Conservation (phyloP, 2,797 vertebrate species). For the Avahi laniger region DNA sequence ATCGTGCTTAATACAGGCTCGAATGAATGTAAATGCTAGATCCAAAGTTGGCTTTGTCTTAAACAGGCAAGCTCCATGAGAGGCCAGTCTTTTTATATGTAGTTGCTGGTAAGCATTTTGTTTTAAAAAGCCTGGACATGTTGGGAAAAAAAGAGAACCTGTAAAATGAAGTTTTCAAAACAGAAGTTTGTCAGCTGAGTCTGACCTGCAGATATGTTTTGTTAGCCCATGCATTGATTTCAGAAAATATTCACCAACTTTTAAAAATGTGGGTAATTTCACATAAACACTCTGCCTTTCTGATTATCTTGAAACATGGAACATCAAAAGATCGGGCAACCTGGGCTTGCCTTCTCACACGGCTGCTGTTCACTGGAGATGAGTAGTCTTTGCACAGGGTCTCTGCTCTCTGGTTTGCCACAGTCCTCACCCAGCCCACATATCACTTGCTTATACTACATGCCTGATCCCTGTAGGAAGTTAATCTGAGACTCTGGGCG, state of each 20-base stretch:
- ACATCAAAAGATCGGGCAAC: neutral
- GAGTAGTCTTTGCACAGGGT: neutral
- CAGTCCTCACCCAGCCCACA: neutral
- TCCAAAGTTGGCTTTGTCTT: neutral
- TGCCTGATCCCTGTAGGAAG: neutral
- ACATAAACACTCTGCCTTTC: neutral
- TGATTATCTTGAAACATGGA: neutral
- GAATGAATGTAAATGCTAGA: neutral
- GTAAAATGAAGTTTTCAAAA: neutral
- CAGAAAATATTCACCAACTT: neutral
- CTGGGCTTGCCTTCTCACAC: neutral
- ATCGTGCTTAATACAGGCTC: neutral
- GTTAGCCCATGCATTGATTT: neutral
- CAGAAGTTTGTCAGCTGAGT: neutral
- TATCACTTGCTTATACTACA: neutral
- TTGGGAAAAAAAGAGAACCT: neutral
- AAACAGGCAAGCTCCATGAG: neutral
- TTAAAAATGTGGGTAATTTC: neutral
- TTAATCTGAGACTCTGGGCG: neutral
- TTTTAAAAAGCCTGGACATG: neutral
- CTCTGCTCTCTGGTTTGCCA: neutral
- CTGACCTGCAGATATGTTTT: neutral
- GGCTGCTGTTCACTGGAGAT: no score
- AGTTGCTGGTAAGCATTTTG: neutral
- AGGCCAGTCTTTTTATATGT: neutral